phyloP scores from a whole-genome alignment of 53 echinoderm and acorn worm genomes.

The Actinopyga echinites region DNA sequence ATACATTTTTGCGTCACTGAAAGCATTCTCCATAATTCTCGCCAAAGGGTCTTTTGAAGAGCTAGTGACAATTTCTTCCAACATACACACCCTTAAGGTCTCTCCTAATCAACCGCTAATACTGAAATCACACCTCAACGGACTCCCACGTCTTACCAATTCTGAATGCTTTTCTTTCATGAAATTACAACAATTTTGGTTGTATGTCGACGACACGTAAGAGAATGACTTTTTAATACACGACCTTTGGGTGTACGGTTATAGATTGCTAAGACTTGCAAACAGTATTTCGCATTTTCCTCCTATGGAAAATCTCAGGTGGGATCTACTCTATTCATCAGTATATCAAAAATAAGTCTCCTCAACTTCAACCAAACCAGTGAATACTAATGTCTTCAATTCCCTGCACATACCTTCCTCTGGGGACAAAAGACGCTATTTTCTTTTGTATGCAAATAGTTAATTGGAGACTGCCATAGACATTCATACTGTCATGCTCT shows the following conservation, averaged over 20 bases:
- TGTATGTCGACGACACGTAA: conserved; percentile 20
- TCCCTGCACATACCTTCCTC: neutral
- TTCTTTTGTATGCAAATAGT: conserved; percentile 14
- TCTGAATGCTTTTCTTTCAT: conserved; percentile 21
- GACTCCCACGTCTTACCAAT: conserved; percentile 12
- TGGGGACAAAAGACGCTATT: neutral
- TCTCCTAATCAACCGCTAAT: conserved; percentile 16
- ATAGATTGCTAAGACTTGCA: conserved; percentile 19
- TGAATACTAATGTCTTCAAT: too few relatives aligned
- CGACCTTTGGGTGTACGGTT: conserved; percentile 7
- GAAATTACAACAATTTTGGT: conserved; percentile 11
- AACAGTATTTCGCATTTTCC: neutral
- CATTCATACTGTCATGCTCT: too few relatives aligned
- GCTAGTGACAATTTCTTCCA: conserved; percentile 2
- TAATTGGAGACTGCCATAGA: neutral
- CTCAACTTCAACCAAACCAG: too few relatives aligned
- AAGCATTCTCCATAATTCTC: conserved; percentile 10
- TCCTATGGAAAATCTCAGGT: too few relatives aligned
- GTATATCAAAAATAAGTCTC: too few relatives aligned
- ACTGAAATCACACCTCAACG: conserved; percentile 20
- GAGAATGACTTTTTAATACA: neutral
- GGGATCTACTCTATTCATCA: too few relatives aligned
- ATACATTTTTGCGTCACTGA: too few relatives aligned
- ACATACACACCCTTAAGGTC: neutral
- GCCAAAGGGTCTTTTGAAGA: neutral